A percentile compares a stretch with the other conserved stretches of the same genome.
Evolutionary conservation across 2,888 invertebrate species (phyloP).

Genomic region (Perizoma flavofasciatum): DNA sequence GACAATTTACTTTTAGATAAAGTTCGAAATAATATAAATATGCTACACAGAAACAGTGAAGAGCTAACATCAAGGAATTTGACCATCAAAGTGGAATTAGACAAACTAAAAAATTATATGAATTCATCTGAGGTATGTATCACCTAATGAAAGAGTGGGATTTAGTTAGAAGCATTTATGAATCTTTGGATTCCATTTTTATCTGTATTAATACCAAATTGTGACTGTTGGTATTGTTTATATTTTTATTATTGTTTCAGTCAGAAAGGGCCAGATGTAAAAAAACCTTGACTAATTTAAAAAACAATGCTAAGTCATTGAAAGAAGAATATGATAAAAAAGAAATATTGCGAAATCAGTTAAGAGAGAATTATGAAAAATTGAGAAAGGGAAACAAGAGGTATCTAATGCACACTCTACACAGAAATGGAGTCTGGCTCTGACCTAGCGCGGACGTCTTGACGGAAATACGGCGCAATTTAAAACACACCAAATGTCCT

Average conservation of each 20-base stretch:
- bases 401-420: constrained; percentile 41
- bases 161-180: background rate
- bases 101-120: constrained; percentile 58
- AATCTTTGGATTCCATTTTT: no score
- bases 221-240: constrained; percentile 2
- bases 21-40: constrained; percentile 63
- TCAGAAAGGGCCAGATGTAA: constrained; percentile 67
- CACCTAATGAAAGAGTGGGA: background rate
- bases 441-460: no score
- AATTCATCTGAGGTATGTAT: constrained; percentile 57
- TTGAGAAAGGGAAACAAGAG: constrained; percentile 74
- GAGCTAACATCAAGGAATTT: constrained; percentile 70
- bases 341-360: constrained; percentile 84
- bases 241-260: constrained; percentile 43
- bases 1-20: constrained; percentile 62
- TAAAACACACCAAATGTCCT: no score
- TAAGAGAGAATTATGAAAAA: constrained; percentile 86
- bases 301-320: constrained; percentile 67
- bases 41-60: constrained; percentile 68
- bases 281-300: constrained; percentile 60
- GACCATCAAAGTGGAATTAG: constrained; percentile 67
- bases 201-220: no score
- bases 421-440: no score
- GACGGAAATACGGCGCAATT: no score
- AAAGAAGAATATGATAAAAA: constrained; percentile 79